A percentile compares a stretch with the other conserved stretches of the same genome.
These are phyloP conservation scores for Pardalotus punctatus DNA, from an alignment of 2,113 vertebrate species.

Conservation along the genomic window DNA sequence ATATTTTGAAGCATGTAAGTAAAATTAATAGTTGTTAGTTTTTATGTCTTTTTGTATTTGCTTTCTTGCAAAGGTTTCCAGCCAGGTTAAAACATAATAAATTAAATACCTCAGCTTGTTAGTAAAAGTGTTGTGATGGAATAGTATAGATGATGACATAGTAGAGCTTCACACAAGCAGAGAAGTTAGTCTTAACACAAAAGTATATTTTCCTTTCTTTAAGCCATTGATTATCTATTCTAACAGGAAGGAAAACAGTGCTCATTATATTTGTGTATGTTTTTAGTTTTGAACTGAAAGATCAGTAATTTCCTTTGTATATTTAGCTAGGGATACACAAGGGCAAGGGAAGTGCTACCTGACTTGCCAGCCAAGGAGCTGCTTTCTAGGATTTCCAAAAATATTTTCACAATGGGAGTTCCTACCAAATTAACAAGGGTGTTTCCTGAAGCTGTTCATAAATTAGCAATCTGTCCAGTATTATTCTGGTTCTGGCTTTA, in stretches of 20 bases:
- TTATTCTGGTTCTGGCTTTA: not conserved
- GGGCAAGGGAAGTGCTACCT: not conserved
- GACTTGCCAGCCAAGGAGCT: not conserved
- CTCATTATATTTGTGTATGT: not conserved
- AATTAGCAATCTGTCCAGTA: not conserved
- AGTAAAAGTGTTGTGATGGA: not conserved
- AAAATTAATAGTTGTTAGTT: not conserved
- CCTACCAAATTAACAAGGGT: not conserved
- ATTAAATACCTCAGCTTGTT: not conserved
- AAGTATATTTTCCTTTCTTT: not conserved
- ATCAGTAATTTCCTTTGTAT: conserved; percentile 24
- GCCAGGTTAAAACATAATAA: not conserved
- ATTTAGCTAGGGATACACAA: not conserved
- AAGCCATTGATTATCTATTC: not conserved
- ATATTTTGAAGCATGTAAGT: not conserved
- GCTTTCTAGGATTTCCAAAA: not conserved
- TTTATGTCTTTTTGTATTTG: not conserved
- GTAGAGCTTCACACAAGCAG: not conserved
- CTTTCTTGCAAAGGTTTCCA: not conserved
- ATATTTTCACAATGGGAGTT: not conserved
- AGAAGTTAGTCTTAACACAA: not conserved
- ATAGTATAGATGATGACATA: not conserved
- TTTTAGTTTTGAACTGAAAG: conserved; percentile 5
- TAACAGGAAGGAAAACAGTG: not conserved
- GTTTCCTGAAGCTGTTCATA: conserved; percentile 11